A percentile compares a stretch with the other conserved stretches of the same genome.
Conservation (phyloP, 2,113 vertebrate genomes). For the Tenebrosternarchus preto region DNA sequence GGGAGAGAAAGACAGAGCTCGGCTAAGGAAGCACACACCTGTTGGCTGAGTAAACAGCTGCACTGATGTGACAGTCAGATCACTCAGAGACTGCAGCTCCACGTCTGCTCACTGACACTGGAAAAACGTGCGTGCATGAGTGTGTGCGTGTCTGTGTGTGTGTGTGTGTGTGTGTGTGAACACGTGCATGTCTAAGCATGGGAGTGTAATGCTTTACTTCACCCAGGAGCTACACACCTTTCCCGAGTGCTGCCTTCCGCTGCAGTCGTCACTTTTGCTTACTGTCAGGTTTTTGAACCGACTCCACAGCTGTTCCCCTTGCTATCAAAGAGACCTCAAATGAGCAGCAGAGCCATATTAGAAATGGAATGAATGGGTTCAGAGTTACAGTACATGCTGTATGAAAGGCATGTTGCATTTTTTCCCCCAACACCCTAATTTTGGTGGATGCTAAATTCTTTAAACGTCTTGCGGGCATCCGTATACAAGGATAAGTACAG, state of each 20-base stretch:
- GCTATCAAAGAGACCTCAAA: not conserved
- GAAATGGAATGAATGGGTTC: not conserved
- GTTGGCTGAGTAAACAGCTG: slow-evolving; percentile 38
- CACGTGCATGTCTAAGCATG: not conserved
- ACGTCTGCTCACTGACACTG: slow-evolving; percentile 21
- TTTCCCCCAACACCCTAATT: not conserved
- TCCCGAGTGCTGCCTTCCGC: not conserved
- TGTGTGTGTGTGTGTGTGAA: not conserved
- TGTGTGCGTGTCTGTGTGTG: not conserved
- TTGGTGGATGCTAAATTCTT: slow-evolving; percentile 7
- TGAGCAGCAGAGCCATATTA: not conserved
- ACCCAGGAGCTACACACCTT: slow-evolving; percentile 8
- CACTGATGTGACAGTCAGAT: slow-evolving; percentile 36
- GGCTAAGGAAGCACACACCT: slow-evolving; percentile 44
- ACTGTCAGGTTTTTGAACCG: not conserved
- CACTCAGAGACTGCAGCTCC: slow-evolving; percentile 30
- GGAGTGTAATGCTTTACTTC: slow-evolving; percentile 3
- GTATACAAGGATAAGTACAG: not conserved
- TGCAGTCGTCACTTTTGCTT: slow-evolving; percentile 13
- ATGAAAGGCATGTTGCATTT: not conserved
- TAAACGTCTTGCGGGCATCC: not conserved
- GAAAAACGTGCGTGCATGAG: slow-evolving; percentile 2
- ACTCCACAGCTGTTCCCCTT: not conserved
- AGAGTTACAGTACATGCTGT: not conserved
- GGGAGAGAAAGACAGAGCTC: slow-evolving; percentile 1